A percentile compares a stretch with the other conserved stretches of the same genome.
Conservation (phyloP, 2,888 invertebrate genomes). For the Stenodera caucasica region DNA sequence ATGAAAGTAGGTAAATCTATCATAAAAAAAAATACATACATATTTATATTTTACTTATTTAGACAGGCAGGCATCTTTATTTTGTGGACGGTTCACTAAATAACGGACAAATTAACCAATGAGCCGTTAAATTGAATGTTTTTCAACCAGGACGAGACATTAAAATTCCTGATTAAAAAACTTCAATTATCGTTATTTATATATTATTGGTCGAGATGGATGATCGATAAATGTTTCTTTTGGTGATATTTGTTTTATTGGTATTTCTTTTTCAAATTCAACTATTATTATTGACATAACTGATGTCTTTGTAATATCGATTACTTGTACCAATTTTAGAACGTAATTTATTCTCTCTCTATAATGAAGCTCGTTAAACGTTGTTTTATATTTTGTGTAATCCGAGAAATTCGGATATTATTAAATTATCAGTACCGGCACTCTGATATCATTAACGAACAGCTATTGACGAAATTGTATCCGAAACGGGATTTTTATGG, state of each 20-base stretch:
- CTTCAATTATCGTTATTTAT: background rate
- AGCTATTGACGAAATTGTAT: no score
- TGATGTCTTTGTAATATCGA: constrained; percentile 22
- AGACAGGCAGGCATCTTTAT: background rate
- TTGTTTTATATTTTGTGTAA: constrained; percentile 22
- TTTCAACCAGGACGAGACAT: constrained; percentile 11
- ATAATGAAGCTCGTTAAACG: constrained; percentile 24
- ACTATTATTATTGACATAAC: constrained; percentile 22
- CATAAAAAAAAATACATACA: background rate
- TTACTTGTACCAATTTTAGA: constrained; percentile 21
- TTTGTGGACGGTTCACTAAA: background rate
- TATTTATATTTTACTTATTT: background rate
- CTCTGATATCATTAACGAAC: background rate
- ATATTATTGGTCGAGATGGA: background rate
- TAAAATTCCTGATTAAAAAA: constrained; percentile 20
- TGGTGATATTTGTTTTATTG: constrained; percentile 15
- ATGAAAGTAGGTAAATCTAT: no score
- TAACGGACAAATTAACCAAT: constrained; percentile 18
- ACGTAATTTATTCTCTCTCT: constrained; percentile 10
- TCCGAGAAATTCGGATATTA: constrained; percentile 15
- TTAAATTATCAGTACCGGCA: background rate
- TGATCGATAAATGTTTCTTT: constrained; percentile 8
- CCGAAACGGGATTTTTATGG: background rate
- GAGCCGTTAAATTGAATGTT: constrained; percentile 22
- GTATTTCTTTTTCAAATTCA: constrained; percentile 16